Conservation (phyloP, 2,113 vertebrate genomes). For the Carassius carassius region DNA sequence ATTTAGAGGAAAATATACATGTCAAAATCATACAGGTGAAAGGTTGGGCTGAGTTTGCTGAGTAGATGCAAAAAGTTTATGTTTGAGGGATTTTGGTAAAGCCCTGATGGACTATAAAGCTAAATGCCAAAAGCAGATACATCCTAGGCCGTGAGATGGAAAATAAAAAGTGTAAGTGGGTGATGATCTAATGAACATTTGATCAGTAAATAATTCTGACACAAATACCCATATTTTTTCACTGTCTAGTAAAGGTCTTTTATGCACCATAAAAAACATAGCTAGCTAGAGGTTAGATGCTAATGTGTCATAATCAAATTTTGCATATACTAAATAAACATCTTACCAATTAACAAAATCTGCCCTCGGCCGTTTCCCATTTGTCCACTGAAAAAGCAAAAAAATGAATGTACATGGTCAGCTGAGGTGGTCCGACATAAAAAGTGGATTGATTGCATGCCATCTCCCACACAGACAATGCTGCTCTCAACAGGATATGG, state of each 20-base stretch:
- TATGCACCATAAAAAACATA: neutral
- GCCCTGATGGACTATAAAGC: neutral
- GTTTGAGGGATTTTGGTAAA: slow-evolving; percentile 19
- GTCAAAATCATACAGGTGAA: slow-evolving; percentile 10
- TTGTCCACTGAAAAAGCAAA: neutral
- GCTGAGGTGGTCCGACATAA: neutral
- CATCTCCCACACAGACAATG: neutral
- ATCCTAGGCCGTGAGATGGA: neutral
- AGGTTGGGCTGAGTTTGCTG: neutral
- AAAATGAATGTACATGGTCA: neutral
- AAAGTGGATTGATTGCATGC: neutral
- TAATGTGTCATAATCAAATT: neutral
- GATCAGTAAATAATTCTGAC: neutral
- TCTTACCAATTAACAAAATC: neutral
- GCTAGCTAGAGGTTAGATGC: neutral
- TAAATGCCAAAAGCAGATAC: slow-evolving; percentile 2
- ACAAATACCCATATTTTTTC: neutral
- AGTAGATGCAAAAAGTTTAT: neutral
- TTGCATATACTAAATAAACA: neutral
- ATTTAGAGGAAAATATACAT: slow-evolving; percentile 10
- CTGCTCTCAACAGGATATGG: slow-evolving; percentile 45
- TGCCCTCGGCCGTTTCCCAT: neutral
- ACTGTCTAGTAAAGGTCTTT: neutral
- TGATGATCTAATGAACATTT: neutral
- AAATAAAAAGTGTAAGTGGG: neutral